Evolutionary conservation across 2,888 invertebrate species (phyloP).

Genomic region (Rhimphoctona megacephalus): DNA sequence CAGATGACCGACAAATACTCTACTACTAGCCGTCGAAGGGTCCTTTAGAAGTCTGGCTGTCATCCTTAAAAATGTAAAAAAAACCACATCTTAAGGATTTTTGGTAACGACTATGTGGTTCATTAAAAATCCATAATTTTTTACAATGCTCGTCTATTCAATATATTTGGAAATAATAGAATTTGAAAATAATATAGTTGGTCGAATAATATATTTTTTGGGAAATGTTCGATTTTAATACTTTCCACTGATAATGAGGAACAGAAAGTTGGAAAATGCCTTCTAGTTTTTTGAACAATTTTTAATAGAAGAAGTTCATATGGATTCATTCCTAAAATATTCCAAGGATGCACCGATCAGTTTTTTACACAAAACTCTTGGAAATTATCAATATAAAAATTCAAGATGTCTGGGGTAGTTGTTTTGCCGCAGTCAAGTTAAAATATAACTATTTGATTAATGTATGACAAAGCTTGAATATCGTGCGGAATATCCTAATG

Average conservation of each 20-base stretch:
- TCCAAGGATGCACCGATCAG: neutral
- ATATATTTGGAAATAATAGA: neutral
- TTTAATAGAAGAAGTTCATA: neutral
- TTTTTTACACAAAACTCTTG: neutral
- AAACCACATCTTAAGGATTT: neutral
- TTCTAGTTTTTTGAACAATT: neutral
- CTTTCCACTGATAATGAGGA: neutral
- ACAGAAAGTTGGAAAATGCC: neutral
- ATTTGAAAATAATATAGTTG: neutral
- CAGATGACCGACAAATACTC: slow-evolving; percentile 94
- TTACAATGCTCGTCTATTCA: neutral
- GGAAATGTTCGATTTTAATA: too few relatives aligned
- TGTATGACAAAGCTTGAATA: neutral
- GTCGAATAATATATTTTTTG: too few relatives aligned
- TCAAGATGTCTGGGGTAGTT: neutral
- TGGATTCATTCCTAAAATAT: neutral
- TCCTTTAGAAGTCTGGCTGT: slow-evolving; percentile 87
- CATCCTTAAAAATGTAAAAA: slow-evolving; percentile 57
- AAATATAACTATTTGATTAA: neutral
- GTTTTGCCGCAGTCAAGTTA: neutral
- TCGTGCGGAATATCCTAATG: neutral
- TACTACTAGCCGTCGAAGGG: slow-evolving; percentile 90
- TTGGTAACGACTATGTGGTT: too few relatives aligned
- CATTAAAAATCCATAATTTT: neutral
- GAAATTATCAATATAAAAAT: neutral